These are phyloP conservation scores for Asarcornis scutulata DNA, from an alignment of 2,113 vertebrate species.

Conservation along the genomic window DNA sequence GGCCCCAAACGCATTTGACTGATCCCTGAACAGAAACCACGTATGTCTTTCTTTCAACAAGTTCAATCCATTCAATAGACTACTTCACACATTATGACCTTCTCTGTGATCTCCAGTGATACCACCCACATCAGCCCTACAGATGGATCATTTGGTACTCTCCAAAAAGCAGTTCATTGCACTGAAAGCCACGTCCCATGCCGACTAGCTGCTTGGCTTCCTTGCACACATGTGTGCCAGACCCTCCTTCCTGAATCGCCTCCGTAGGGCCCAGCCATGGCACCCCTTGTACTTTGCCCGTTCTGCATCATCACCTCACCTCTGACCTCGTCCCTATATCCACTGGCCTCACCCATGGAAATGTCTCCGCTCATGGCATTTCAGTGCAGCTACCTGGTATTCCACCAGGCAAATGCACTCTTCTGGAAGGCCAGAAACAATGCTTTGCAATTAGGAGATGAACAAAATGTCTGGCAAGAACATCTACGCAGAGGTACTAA, in stretches of 20 bases:
- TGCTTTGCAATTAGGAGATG: neutral
- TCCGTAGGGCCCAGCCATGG: neutral
- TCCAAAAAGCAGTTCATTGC: neutral
- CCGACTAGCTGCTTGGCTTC: neutral
- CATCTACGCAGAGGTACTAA: neutral
- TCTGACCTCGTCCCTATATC: rapidly evolving
- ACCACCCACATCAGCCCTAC: neutral
- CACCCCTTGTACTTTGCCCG: neutral
- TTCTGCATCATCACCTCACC: neutral
- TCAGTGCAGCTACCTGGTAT: neutral
- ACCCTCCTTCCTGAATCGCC: neutral
- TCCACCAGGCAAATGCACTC: neutral
- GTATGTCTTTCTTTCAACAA: neutral
- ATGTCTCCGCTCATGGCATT: neutral
- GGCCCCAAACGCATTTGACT: neutral
- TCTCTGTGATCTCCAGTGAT: neutral
- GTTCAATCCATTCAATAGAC: neutral
- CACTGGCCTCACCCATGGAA: neutral
- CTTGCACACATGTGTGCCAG: neutral
- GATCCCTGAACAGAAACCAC: neutral
- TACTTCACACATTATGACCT: neutral
- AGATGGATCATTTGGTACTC: neutral
- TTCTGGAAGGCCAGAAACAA: neutral
- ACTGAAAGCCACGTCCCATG: neutral
- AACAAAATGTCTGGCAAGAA: neutral